Percentiles rank a stretch among this genome's conserved stretches.
These are phyloP conservation scores for Pseudocheirus occidentalis DNA, from an alignment of 2,797 vertebrate species.

Conservation along the genomic window DNA sequence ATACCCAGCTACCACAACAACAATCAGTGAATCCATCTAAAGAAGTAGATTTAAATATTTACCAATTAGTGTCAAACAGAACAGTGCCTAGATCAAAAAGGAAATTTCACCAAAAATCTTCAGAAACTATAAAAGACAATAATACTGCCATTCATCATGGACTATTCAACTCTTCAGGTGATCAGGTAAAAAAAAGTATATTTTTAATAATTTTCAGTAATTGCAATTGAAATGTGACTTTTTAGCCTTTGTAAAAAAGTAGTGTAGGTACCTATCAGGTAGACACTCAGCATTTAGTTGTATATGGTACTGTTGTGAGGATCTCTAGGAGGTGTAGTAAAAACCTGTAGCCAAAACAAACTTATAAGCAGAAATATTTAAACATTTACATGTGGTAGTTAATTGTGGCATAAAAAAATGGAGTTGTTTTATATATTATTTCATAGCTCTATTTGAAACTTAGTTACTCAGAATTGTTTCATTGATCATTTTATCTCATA, in stretches of 20 bases:
- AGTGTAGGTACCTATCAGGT: background rate
- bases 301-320: background rate
- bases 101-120: conserved; percentile 46
- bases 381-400: background rate
- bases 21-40: conserved; percentile 63
- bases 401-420: background rate
- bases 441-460: background rate
- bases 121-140: conserved; percentile 13
- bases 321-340: background rate
- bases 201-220: background rate
- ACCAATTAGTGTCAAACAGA: conserved; percentile 50
- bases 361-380: background rate
- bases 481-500: background rate
- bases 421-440: background rate
- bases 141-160: background rate
- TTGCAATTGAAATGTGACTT: background rate
- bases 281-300: background rate
- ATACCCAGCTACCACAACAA: conserved; percentile 46
- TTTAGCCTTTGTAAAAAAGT: background rate
- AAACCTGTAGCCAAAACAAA: background rate
- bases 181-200: conserved; percentile 75
- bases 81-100: background rate
- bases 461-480: background rate
- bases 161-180: conserved; percentile 38
- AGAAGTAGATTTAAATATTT: conserved; percentile 62